phyloP scores from a whole-genome alignment of 2,113 vertebrate species.

The Pituophis catenifer region DNA sequence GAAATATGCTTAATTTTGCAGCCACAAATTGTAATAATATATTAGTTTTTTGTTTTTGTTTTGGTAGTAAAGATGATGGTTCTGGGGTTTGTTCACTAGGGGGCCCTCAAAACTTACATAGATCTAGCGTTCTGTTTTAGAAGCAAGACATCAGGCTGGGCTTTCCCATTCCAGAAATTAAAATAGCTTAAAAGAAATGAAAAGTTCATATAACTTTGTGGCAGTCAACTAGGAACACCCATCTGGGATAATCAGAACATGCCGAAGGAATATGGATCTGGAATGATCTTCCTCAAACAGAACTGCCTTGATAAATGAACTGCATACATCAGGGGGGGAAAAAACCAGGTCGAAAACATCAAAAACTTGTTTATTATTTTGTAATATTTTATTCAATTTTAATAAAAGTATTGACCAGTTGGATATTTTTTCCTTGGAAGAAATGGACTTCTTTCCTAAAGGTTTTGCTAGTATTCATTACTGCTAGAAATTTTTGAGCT shows the following conservation, averaged over 20 bases:
- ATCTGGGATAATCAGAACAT: conserved; percentile 38
- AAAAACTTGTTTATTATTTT: neutral
- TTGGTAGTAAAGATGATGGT: neutral
- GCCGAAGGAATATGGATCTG: conserved; percentile 47
- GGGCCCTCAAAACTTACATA: conserved; percentile 69
- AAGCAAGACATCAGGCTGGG: conserved; percentile 38
- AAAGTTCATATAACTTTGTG: conserved; percentile 42
- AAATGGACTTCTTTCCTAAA: neutral
- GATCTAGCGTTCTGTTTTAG: conserved; percentile 46
- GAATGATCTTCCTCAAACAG: conserved; percentile 50
- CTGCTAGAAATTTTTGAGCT: conserved; percentile 53
- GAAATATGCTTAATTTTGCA: neutral
- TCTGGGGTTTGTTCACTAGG: conserved; percentile 65
- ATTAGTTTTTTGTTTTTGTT: neutral
- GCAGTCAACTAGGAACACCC: conserved; percentile 39
- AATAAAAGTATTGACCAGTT: neutral
- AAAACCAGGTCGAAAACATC: conserved; percentile 33
- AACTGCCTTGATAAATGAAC: conserved; percentile 52
- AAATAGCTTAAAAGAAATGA: conserved; percentile 53
- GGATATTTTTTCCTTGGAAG: neutral
- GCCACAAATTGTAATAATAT: neutral
- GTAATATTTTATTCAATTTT: neutral
- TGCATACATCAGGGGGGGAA: conserved; percentile 48
- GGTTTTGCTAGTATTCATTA: conserved; percentile 47
- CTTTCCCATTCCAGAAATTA: conserved; percentile 62